Evolutionary conservation across 1,140 invertebrate species (phyloP).

Genomic region (Drosophila mauritiana): DNA sequence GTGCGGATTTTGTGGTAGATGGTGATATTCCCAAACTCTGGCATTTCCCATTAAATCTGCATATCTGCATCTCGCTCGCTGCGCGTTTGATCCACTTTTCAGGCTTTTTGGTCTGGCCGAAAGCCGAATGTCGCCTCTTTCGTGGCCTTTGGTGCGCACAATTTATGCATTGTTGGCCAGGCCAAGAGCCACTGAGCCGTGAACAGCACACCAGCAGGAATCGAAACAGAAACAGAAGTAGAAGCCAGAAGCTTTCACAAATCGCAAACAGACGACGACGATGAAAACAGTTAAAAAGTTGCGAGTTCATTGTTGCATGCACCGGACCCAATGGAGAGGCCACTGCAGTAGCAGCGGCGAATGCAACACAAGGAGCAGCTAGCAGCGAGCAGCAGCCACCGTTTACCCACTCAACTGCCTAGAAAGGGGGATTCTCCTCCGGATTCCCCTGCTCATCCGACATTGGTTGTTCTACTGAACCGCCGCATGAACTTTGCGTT

Average conservation of each 20-base stretch:
- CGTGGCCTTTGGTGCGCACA: constrained; percentile 67
- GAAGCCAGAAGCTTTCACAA: constrained; percentile 77
- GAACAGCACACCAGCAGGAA: constrained; percentile 37
- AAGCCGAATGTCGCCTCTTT: constrained; percentile 61
- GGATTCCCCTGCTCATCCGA: constrained; percentile 14
- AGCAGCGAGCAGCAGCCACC: constrained; percentile 26
- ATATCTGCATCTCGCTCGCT: constrained; percentile 46
- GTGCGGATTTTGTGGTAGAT: not conserved
- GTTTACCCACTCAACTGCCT: constrained; percentile 51
- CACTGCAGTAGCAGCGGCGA: constrained; percentile 9
- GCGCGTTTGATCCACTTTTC: constrained; percentile 69
- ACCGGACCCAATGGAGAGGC: constrained; percentile 23
- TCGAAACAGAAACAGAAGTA: constrained; percentile 27
- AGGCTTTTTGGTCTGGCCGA: constrained; percentile 35
- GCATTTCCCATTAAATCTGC: constrained; percentile 41
- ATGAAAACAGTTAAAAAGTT: constrained; percentile 77
- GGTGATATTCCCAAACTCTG: constrained; percentile 17
- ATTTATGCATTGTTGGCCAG: constrained; percentile 77
- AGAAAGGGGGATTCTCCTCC: constrained; percentile 5
- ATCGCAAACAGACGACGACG: constrained; percentile 69
- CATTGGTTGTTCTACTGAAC: constrained; percentile 71
- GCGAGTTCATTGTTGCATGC: constrained; percentile 81
- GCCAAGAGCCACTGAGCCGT: constrained; percentile 50
- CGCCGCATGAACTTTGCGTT: constrained; percentile 71
- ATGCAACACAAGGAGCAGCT: constrained; percentile 25